Evolutionary conservation across 2,888 invertebrate species (phyloP).

Genomic region (Aleiodes alternator): DNA sequence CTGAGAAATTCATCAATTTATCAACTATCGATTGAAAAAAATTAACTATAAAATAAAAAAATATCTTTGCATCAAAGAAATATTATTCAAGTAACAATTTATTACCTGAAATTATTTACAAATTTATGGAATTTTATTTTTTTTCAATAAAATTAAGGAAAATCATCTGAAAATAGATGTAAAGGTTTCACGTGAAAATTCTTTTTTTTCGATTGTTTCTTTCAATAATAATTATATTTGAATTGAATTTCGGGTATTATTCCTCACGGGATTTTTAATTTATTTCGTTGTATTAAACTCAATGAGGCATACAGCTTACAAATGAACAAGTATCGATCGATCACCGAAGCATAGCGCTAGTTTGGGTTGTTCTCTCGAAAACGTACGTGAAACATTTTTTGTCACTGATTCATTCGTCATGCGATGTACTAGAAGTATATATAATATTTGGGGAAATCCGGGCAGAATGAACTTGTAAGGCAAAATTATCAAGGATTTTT

Average conservation of each 20-base stretch:
- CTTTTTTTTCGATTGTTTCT: too few relatives aligned
- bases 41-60: background rate
- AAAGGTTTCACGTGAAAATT: too few relatives aligned
- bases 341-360: constrained; percentile 90
- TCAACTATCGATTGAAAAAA: background rate
- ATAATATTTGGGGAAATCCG: too few relatives aligned
- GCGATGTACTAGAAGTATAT: too few relatives aligned
- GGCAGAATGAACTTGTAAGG: too few relatives aligned
- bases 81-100: background rate
- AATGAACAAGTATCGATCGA: constrained; percentile 87
- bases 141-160: too few relatives aligned
- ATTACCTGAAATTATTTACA: background rate
- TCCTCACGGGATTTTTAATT: constrained; percentile 80
- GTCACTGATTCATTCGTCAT: too few relatives aligned
- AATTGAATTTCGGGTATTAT: constrained; percentile 80
- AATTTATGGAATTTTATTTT: constrained; percentile 1
- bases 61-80: constrained; percentile 4
- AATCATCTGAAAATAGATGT: too few relatives aligned
- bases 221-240: constrained; percentile 77
- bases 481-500: too few relatives aligned
- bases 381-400: too few relatives aligned
- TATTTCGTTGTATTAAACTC: constrained; percentile 89
- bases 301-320: constrained; percentile 91
- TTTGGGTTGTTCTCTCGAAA: constrained; percentile 89
- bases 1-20: too few relatives aligned